These are phyloP conservation scores for Pangasius krempfi DNA, from an alignment of 2,797 vertebrate genomes.

Conservation along the genomic window DNA sequence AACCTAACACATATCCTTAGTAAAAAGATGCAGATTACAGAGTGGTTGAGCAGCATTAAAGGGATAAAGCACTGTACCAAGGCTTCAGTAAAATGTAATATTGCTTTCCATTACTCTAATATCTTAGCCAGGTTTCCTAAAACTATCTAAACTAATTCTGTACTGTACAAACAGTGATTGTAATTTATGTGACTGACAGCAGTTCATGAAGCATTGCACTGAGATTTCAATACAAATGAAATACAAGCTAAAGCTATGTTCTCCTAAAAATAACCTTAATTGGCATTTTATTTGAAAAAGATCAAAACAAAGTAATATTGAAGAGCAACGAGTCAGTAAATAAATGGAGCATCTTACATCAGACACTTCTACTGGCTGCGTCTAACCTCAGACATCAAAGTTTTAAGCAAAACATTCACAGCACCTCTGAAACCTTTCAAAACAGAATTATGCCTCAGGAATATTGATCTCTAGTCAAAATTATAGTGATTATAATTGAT, in stretches of 20 bases:
- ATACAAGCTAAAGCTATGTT: not conserved
- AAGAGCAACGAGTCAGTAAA: slow-evolving; percentile 23
- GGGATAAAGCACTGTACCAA: not conserved
- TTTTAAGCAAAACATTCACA: slow-evolving; percentile 63
- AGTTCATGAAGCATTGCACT: not conserved
- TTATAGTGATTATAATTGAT: slow-evolving; percentile 53
- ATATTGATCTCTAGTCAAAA: slow-evolving; percentile 43
- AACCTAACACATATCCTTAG: not conserved
- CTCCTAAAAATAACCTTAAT: not conserved
- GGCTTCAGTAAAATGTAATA: not conserved
- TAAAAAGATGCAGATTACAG: not conserved
- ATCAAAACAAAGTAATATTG: not conserved
- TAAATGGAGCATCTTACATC: slow-evolving; percentile 64
- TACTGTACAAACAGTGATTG: not conserved
- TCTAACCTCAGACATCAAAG: slow-evolving; percentile 70
- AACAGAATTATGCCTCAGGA: slow-evolving; percentile 61
- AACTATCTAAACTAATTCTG: not conserved
- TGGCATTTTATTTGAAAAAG: not conserved
- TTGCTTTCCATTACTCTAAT: not conserved
- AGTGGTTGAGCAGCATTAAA: not conserved
- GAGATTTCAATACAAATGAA: not conserved
- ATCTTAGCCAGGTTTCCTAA: not conserved
- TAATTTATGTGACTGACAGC: not conserved
- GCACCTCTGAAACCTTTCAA: slow-evolving; percentile 59
- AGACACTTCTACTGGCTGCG: slow-evolving; percentile 58